phyloP scores from a whole-genome alignment of 2,113 vertebrate genomes.

The Rhea pennata region DNA sequence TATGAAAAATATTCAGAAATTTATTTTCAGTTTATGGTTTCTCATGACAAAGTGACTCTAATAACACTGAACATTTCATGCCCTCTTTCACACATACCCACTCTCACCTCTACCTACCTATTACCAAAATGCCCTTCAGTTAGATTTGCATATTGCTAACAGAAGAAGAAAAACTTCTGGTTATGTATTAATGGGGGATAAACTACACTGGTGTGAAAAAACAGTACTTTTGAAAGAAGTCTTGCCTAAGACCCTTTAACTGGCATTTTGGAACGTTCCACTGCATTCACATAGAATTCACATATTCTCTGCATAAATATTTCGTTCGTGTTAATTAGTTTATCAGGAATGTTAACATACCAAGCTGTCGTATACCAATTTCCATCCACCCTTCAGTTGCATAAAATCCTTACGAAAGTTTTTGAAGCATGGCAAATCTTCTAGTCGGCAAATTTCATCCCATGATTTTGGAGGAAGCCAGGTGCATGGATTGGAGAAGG shows the following conservation, averaged over 20 bases:
- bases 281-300: not conserved
- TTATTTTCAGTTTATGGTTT: not conserved
- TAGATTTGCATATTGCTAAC: not conserved
- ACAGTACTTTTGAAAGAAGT: not conserved
- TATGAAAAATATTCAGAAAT: not conserved
- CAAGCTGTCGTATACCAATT: constrained; percentile 85
- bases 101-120: too few species aligned
- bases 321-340: not conserved
- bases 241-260: not conserved
- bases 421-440: constrained; percentile 79
- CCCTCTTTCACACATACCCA: not conserved
- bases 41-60: not conserved
- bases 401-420: constrained; percentile 79
- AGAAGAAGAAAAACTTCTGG: not conserved
- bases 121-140: not conserved
- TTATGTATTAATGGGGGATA: not conserved
- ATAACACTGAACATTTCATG: not conserved
- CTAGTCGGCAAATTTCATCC: constrained; percentile 89
- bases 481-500: constrained; percentile 82
- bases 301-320: not conserved
- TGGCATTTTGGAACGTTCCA: not conserved
- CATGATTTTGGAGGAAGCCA: constrained; percentile 89
- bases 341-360: constrained; percentile 68
- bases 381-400: constrained; percentile 83
- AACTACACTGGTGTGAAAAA: not conserved